A percentile compares a stretch with the other conserved stretches of the same genome.
Conservation (phyloP, 53 echinoderm and acorn worm genomes). For the Stichopus horrens region DNA sequence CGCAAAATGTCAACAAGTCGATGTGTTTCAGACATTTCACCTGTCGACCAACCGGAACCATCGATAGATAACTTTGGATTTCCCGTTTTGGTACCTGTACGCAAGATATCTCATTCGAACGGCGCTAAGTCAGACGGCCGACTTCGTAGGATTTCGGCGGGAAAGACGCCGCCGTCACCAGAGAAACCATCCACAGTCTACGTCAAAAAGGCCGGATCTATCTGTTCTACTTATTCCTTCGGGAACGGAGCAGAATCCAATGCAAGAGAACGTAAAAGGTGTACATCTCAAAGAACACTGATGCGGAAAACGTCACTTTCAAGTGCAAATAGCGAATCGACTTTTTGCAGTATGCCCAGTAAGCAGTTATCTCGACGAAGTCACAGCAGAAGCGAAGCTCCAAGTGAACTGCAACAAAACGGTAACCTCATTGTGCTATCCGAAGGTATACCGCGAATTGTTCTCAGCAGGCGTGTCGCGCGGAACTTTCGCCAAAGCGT, state of each 20-base stretch:
- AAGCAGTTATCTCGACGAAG: neutral
- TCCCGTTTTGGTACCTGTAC: neutral
- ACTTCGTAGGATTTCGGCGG: neutral
- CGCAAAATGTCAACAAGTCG: conserved; percentile 39
- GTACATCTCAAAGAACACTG: neutral
- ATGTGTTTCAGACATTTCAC: conserved; percentile 8
- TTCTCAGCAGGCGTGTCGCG: conserved; percentile 71
- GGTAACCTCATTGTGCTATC: neutral
- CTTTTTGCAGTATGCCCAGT: neutral
- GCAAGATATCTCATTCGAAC: neutral
- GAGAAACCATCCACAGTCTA: neutral
- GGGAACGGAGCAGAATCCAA: neutral
- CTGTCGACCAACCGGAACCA: conserved; percentile 20
- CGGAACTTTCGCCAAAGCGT: conserved; percentile 67
- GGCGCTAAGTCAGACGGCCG: neutral
- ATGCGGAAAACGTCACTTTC: conserved; percentile 2
- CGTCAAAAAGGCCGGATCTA: neutral
- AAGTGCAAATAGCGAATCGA: conserved; percentile 1
- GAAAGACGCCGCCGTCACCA: neutral
- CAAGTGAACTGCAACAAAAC: neutral
- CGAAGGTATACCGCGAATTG: conserved; percentile 57
- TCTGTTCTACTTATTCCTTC: neutral
- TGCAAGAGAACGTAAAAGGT: neutral
- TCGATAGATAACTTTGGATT: conserved; percentile 15
- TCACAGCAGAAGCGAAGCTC: neutral